Evolutionary conservation across 1,140 invertebrate genomes (phyloP), one percentile per base, ranked within the genome.

Genomic region (Apis laboriosa): DNA sequence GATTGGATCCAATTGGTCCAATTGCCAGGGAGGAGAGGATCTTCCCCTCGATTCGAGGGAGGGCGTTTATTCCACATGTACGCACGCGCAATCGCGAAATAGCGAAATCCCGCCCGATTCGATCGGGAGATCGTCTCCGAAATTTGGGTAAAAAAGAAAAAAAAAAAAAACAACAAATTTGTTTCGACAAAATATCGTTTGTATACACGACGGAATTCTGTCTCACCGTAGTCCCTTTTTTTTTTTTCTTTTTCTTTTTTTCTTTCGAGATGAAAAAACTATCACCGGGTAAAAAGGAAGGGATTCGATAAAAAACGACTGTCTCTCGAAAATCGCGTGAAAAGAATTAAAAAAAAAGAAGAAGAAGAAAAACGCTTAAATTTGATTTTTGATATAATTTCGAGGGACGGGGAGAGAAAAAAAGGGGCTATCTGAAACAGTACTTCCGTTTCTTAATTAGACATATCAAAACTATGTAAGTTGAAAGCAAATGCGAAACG

Each of bases 381-480:
- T 76, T 2, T 53, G 34, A 81, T 43, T 77, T 71, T 78, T 64
- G 75, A 71, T 78, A 71, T n/a, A 43, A 43, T 43, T 17, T 72
- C 28, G 24, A 2, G 49, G 8, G 66, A 21, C 60, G 64, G n/a
- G 43, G 49, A 24, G 24, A 17, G 15, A 49, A 51, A 61, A 28
- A 28, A 13, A 12, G 56, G 28, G 1, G 51, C 61, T 66, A 34
- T 21, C 19, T 49, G 83, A 61, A 60, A 72, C 66, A 24, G 49
- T 9, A 49, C 17, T 63, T 56, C 70, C 34, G n/a, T 68, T 75
- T 72, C 53, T 85, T 73, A 64, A 81, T 79, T 81, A 82, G 74
- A 86, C 86, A 88, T 88, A 88, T 88, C 86, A 88, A 85, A 87
- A 87, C 43, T 28, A 56, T 71, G 70, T 61, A 67, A 56, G 64